phyloP scores from a whole-genome alignment of 1,140 invertebrate species.

The Drosophila kanapiae region DNA sequence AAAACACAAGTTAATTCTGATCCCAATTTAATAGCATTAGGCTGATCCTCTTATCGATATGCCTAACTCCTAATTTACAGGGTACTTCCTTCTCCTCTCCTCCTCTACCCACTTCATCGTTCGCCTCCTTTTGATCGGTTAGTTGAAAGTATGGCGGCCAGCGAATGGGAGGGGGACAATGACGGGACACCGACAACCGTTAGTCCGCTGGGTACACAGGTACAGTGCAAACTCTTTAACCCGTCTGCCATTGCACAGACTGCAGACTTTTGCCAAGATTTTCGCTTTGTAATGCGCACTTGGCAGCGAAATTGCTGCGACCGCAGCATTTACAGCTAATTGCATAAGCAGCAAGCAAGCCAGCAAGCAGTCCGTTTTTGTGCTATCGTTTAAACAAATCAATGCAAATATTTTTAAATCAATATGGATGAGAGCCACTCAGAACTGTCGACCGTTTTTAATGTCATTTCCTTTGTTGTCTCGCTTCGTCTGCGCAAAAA shows the following conservation, averaged over 20 bases:
- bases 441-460: constrained; percentile 35
- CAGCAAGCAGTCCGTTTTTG: constrained; percentile 19
- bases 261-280: constrained; percentile 29
- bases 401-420: constrained; percentile 51
- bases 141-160: constrained; percentile 9
- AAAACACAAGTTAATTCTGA: too few species aligned
- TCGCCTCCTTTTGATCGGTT: neutral
- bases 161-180: neutral
- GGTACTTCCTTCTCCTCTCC: neutral
- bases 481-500: constrained; percentile 34
- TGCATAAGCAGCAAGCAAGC: constrained; percentile 25
- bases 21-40: too few species aligned
- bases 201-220: constrained; percentile 12
- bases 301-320: constrained; percentile 21
- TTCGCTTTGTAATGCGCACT: constrained; percentile 36
- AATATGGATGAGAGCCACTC: constrained; percentile 37
- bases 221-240: constrained; percentile 18
- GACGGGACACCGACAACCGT: constrained; percentile 18
- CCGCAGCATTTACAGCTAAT: constrained; percentile 30
- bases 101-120: neutral
- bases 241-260: neutral
- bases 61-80: neutral
- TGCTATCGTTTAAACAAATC: constrained; percentile 40
- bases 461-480: constrained; percentile 68
- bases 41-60: neutral